phyloP scores from a whole-genome alignment of 2,888 invertebrate genomes.

The Lacanobia oleracea region DNA sequence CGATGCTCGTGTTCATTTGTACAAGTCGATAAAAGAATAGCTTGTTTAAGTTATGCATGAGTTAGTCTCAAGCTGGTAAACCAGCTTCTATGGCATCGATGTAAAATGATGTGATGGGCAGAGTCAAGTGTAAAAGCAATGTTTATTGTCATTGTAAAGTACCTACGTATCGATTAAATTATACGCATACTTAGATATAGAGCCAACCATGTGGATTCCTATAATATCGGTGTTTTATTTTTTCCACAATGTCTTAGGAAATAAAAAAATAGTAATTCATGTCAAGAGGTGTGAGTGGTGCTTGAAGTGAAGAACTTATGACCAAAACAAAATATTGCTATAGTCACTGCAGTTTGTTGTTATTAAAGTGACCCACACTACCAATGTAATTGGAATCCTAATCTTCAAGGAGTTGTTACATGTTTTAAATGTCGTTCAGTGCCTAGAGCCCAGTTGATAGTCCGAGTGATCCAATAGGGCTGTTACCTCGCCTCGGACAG shows the following conservation, averaged over 20 bases:
- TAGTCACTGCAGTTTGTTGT: no score
- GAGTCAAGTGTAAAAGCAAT: background rate
- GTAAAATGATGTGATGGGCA: no score
- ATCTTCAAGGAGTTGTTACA: no score
- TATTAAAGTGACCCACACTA: no score
- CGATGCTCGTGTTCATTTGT: constrained; percentile 2
- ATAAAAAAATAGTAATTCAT: background rate
- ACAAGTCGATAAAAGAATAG: constrained; percentile 20
- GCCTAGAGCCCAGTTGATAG: no score
- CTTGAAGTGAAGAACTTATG: constrained; percentile 4
- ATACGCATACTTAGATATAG: no score
- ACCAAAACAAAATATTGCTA: constrained; percentile 5
- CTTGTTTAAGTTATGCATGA: constrained; percentile 14
- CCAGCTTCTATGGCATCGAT: background rate
- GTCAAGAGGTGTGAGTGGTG: background rate
- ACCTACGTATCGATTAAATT: no score
- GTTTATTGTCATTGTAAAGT: constrained; percentile 14
- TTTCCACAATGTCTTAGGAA: background rate
- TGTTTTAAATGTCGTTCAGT: no score
- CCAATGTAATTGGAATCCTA: no score
- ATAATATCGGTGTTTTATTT: background rate
- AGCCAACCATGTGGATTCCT: no score
- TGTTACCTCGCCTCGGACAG: no score
- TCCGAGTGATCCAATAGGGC: no score
- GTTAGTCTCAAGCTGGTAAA: constrained; percentile 1